Evolutionary conservation across 2,113 vertebrate species (phyloP).

Genomic region (Phoxinus phoxinus): DNA sequence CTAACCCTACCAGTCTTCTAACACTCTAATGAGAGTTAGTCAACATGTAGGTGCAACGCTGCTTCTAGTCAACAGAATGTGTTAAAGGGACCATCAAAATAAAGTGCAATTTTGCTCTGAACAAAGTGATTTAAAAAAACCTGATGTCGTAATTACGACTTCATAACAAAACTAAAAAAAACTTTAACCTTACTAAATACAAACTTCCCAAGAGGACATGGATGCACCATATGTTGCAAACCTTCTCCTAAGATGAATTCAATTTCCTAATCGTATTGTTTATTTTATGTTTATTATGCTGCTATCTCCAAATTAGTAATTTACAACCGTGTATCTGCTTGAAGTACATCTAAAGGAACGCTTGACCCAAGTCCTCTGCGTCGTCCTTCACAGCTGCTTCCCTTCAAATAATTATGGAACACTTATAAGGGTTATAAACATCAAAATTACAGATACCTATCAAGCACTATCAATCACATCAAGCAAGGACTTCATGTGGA

Average conservation of each 20-base stretch:
- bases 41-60: too few species aligned
- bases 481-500: constrained; percentile 6
- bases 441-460: constrained; percentile 30
- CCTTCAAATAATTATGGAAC: constrained; percentile 21
- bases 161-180: neutral
- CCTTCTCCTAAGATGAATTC: neutral
- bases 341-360: neutral
- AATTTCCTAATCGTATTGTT: neutral
- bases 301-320: neutral
- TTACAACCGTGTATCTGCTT: neutral
- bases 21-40: too few species aligned
- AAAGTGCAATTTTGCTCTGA: neutral
- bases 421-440: neutral
- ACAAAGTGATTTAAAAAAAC: neutral
- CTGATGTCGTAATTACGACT: neutral
- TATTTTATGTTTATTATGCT: neutral
- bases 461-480: constrained; percentile 41
- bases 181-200: neutral
- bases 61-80: too few species aligned
- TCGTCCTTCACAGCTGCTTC: constrained; percentile 30
- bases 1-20: too few species aligned
- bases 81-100: too few species aligned
- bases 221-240: neutral
- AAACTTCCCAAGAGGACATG: neutral
- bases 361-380: constrained; percentile 26